Base-by-base conservation (phyloP, 2,888 invertebrate species). In the Timema podura region DNA sequence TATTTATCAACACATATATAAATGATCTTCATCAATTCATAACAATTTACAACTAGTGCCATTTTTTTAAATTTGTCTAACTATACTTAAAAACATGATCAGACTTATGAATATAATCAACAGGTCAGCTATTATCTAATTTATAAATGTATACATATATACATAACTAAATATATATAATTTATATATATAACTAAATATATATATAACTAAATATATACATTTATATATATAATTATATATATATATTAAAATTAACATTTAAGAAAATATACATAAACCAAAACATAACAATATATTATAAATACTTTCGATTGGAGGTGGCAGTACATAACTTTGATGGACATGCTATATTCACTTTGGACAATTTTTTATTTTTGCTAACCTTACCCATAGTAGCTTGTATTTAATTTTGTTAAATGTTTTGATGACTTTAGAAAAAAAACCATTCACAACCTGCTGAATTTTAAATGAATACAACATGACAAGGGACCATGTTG, bases 21-120 rank as follows among this genome's bases (percentile, higher is more conserved):
- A 83, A 83, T 61, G 30, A 61, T 61, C 83, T 83, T 83, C 83
- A 82, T 82, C 81, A 82, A 83, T 82, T 82, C 81, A 82, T 83
- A 83, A 83, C 83, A 83, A 83, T 82, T 61, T 82, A 83, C 82
- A 82, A 83, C 83, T 83, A 83, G 82, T 82, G 83, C 82, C 82
- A 82, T 83, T 82, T 67, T 67, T 70, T 65, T 59, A 30, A 66
- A 69, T 65, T 69, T 71, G 67, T 69, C 47, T 67, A 70, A 67
- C 66, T 67, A 70, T 61, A 11, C 68, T 69, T 67, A 72, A 72
- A 68, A 70, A 57, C 66, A 68, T 70, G 68, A 57, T 69, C 72
- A 72, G 72, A 72, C 69, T 70, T 70, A 70, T 72, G 13, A 57
- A 64, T 68, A 54, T 66, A 64, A 71, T 69, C 68, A 70, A 65